phyloP scores from a whole-genome alignment of 2,113 vertebrate species.

The Alaudala cheleensis region DNA sequence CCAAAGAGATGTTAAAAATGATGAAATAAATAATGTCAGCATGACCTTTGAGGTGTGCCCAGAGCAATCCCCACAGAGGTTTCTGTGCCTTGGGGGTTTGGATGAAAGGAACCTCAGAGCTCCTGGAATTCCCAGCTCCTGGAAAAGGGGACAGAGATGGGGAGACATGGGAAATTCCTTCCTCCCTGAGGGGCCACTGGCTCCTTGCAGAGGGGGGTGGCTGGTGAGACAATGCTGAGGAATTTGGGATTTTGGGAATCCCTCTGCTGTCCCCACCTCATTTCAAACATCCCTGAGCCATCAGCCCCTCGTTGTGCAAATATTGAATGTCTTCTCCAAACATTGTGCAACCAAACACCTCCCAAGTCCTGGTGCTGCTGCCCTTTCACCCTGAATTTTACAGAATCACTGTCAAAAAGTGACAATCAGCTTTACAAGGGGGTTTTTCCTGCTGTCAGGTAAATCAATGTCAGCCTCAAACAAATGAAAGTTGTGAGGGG shows the following conservation, averaged over 20 bases:
- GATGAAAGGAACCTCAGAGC: rapidly evolving
- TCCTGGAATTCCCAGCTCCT: no score
- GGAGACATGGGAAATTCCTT: neutral
- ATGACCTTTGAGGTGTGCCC: neutral
- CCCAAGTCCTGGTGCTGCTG: neutral
- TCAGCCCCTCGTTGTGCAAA: neutral
- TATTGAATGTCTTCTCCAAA: constrained; percentile 31
- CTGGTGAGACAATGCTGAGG: neutral
- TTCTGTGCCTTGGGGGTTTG: neutral
- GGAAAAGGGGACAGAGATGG: neutral
- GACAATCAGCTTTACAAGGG: neutral
- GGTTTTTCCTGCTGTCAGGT: neutral
- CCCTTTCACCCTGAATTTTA: neutral
- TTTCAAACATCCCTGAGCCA: neutral
- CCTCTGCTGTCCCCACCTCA: neutral
- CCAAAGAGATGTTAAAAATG: neutral
- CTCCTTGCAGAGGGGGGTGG: neutral
- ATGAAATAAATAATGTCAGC: neutral
- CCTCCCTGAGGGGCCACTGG: neutral
- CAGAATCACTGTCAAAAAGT: neutral
- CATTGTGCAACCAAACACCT: constrained; percentile 31
- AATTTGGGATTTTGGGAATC: neutral
- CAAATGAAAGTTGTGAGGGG: neutral
- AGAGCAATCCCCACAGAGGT: neutral
- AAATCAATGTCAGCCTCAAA: neutral